Conservation (phyloP, 2,888 invertebrate genomes). For the Melipona beecheii region DNA sequence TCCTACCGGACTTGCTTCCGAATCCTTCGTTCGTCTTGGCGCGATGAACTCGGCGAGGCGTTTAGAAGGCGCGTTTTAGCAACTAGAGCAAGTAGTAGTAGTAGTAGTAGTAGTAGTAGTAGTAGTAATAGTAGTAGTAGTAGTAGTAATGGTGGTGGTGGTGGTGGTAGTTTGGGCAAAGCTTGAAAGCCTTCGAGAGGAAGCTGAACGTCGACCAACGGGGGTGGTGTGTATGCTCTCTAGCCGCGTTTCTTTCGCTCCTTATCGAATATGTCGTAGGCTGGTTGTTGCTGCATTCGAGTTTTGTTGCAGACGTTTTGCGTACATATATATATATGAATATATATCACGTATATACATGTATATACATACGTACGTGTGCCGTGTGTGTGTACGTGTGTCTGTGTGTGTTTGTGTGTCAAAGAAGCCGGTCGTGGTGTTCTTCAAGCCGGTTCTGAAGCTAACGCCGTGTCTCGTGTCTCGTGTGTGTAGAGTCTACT, state of each 20-base stretch:
- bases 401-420: slow-evolving; percentile 28
- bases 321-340: slow-evolving; percentile 17
- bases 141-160: background rate
- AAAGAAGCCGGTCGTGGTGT: slow-evolving; percentile 62
- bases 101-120: background rate
- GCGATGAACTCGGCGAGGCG: slow-evolving; percentile 48
- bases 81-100: slow-evolving; percentile 22
- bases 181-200: slow-evolving; percentile 67
- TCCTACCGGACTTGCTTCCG: slow-evolving; percentile 16
- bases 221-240: slow-evolving; percentile 46
- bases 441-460: slow-evolving; percentile 70
- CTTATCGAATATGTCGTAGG: slow-evolving; percentile 37
- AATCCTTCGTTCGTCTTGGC: slow-evolving; percentile 53
- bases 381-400: slow-evolving; percentile 16
- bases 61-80: slow-evolving; percentile 50
- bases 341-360: background rate
- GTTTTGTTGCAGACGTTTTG: slow-evolving; percentile 29
- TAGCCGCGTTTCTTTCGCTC: slow-evolving; percentile 37
- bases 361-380: slow-evolving; percentile 17
- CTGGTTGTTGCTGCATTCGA: slow-evolving; percentile 42
- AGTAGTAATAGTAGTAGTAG: too few relatives aligned
- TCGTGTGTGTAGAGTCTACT: slow-evolving; percentile 47
- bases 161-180: slow-evolving; percentile 49
- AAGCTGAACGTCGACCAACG: slow-evolving; percentile 67
- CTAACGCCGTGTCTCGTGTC: slow-evolving; percentile 60